Base-by-base conservation (phyloP, 2,113 vertebrate genomes). In the Arothron firmamentum region DNA sequence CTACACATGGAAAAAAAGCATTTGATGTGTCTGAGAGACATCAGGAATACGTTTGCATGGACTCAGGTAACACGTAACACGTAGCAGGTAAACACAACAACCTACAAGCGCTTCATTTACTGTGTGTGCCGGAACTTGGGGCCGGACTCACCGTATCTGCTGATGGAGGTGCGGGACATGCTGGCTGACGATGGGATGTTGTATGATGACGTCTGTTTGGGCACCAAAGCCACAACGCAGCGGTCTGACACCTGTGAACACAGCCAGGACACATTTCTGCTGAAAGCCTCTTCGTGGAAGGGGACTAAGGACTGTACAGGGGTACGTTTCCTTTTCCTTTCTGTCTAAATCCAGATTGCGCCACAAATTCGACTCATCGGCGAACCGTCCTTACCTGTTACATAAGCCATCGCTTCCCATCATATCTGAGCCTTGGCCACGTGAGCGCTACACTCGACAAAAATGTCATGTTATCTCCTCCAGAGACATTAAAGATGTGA, bases 161-260 rank as follows among this genome's bases (percentile, higher is more conserved):
- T 98, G 67, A 99, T 98, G 16, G 96, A 98, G 0, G 95, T 93
- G 59, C 97, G 88, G 16, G 96, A 98, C 86, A 99, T 98, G 87
- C 95, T 98, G 79, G 96, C 93, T 1, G 97, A 96, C 56, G 94
- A 91, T 4, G 96, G 95, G 42, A 98, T 97, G 77, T 99, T 99
- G 90, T 99, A 99, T 4, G 97, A 98, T 1, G 97, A 98, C 9
- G 95, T 99, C 89, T 99, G 96, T 60, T 99, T 99, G 20, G 97
- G 95, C 41, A 99, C 97, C 23, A 99, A 86, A 25, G 97, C 97
- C 77, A 99, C 96, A 17, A 98, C 90, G 0, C 95, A 98, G 74
- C 96, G 93, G 77, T 99, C 97, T 0, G 96, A 97, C 56, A 99
- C 97, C 96, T 98, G 88, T 16, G 55, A 25, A 56, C 19, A 77